Percentiles rank a stretch among this genome's conserved stretches.
phyloP scores from a whole-genome alignment of 64 coral and sea anemone genomes.

The Dendrophyllia cribrosa region DNA sequence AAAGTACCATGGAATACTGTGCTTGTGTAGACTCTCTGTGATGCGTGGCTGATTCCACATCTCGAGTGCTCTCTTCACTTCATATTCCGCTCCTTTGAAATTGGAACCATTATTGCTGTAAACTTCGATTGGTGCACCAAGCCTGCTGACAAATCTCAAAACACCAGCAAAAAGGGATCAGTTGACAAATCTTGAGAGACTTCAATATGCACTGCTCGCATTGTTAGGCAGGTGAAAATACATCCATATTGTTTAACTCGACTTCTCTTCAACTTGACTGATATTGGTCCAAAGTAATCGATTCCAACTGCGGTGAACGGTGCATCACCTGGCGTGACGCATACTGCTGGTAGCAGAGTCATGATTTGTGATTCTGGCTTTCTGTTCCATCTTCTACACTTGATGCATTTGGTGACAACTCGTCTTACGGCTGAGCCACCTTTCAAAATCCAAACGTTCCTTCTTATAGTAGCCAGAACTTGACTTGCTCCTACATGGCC shows the following conservation, averaged over 20 bases:
- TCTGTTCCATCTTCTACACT: too few species aligned
- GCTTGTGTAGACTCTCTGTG: conserved; percentile 3
- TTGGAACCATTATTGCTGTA: conserved; percentile 52
- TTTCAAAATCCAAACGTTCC: too few species aligned
- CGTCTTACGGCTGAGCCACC: too few species aligned
- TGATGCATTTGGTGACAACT: too few species aligned
- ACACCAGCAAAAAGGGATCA: conserved; percentile 12
- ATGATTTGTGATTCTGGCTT: too few species aligned
- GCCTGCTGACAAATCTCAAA: conserved; percentile 50
- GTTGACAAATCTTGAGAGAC: conserved; percentile 23
- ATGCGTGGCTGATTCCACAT: conserved; percentile 37
- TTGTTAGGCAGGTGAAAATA: conserved; percentile 39
- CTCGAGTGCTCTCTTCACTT: not conserved
- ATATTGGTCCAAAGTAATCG: conserved; percentile 26
- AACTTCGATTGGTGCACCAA: not conserved
- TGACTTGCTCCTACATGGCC: too few species aligned
- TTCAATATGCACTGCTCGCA: conserved; percentile 14
- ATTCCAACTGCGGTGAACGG: conserved; percentile 26
- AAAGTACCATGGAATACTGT: conserved; percentile 37
- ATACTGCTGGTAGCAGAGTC: not conserved
- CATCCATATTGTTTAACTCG: conserved; percentile 29
- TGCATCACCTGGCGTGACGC: not conserved
- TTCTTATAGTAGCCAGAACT: too few species aligned
- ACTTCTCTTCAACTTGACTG: conserved; percentile 7
- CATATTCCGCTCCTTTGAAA: conserved; percentile 3